Percentiles rank a stretch among this genome's conserved stretches.
These are phyloP conservation scores for Pseudolycoriella hygida DNA, from an alignment of 2,888 invertebrate species.

Conservation along the genomic window DNA sequence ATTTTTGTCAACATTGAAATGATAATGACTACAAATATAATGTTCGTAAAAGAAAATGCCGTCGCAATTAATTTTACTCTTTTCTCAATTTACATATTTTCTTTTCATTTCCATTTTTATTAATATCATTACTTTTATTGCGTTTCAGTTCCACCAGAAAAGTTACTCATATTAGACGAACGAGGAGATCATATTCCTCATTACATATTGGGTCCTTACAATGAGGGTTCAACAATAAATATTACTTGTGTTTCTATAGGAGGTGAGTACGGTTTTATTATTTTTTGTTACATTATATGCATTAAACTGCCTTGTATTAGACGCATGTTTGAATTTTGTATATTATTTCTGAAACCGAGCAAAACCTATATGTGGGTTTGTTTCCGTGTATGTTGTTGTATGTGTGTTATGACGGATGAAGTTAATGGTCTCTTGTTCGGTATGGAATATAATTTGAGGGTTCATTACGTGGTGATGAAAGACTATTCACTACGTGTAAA, in stretches of 20 bases:
- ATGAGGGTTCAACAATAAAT: constrained; percentile 62
- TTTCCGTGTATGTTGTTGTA: background rate
- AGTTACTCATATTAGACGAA: constrained; percentile 60
- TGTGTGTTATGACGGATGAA: background rate
- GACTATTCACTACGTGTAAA: no score
- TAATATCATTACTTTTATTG: background rate
- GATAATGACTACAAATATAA: no score
- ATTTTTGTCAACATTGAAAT: no score
- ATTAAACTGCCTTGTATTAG: no score
- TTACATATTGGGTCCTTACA: constrained; percentile 68
- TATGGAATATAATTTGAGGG: background rate
- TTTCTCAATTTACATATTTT: background rate
- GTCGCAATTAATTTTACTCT: background rate
- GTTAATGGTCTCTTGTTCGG: background rate
- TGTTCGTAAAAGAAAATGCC: no score
- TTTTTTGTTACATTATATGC: constrained; percentile 1
- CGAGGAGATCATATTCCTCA: constrained; percentile 57
- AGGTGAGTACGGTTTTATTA: constrained; percentile 37
- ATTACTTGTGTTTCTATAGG: constrained; percentile 73
- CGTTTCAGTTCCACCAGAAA: constrained; percentile 62
- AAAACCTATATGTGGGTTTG: no score
- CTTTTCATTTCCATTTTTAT: background rate
- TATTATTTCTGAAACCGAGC: no score
- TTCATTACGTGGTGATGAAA: no score
- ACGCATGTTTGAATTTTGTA: no score